Percentiles rank a stretch among this genome's conserved stretches.
phyloP scores from a whole-genome alignment of 1,140 invertebrate species.

The Drosophila takahashii region DNA sequence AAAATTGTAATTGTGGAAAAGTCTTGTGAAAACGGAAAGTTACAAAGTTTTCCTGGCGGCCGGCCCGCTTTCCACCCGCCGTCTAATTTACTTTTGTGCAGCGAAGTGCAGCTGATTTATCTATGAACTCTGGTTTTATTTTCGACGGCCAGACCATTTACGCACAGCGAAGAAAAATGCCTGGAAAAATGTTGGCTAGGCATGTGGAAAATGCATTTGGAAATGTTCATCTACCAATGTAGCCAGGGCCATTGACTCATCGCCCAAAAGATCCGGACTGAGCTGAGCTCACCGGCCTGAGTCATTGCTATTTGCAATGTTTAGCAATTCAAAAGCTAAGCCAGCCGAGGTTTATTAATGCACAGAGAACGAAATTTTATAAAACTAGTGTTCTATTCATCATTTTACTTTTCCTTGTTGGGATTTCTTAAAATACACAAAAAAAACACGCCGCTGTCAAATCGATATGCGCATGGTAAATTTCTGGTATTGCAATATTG shows the following conservation, averaged over 20 bases:
- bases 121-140: constrained; percentile 23
- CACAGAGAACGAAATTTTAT: constrained; percentile 1
- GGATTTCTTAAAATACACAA: no score
- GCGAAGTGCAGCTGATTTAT: constrained; percentile 57
- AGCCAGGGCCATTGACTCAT: constrained; percentile 68
- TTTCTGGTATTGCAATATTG: no score
- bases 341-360: constrained; percentile 61
- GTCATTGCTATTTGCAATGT: constrained; percentile 45
- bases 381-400: background rate
- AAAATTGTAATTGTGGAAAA: constrained; percentile 66
- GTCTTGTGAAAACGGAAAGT: constrained; percentile 63
- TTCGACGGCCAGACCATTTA: constrained; percentile 28
- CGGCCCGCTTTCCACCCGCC: constrained; percentile 18
- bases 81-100: constrained; percentile 30
- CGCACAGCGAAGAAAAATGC: constrained; percentile 41
- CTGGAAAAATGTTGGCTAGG: constrained; percentile 20
- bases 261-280: constrained; percentile 20
- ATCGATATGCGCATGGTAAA: no score
- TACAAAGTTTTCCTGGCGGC: constrained; percentile 43
- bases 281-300: constrained; percentile 60
- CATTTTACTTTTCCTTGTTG: no score
- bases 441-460: no score
- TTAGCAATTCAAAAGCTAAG: constrained; percentile 53
- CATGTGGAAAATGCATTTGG: constrained; percentile 47
- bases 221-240: constrained; percentile 18